A percentile compares a stretch with the other conserved stretches of the same genome.
phyloP scores from a whole-genome alignment of 2,888 invertebrate species.

The Diachrysia chrysitis region DNA sequence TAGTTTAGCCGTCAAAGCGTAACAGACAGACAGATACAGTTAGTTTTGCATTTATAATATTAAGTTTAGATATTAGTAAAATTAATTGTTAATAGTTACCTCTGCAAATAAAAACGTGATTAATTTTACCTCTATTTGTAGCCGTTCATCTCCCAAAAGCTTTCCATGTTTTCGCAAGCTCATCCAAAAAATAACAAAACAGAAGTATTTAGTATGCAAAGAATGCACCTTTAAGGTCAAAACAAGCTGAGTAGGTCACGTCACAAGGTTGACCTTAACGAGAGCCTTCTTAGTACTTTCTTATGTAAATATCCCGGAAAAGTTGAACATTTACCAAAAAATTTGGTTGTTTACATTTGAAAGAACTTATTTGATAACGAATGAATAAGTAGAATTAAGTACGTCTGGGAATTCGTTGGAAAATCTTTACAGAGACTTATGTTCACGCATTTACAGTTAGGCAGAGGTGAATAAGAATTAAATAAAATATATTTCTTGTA shows the following conservation, averaged over 20 bases:
- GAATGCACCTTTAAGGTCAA: neutral
- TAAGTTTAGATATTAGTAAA: too few species aligned
- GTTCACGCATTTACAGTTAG: neutral
- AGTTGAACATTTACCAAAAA: neutral
- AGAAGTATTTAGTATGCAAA: neutral
- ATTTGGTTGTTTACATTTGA: neutral
- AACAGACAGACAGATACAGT: too few species aligned
- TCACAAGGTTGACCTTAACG: neutral
- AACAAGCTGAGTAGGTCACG: neutral
- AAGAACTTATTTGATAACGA: neutral
- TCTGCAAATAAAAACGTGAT: too few species aligned
- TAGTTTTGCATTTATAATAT: too few species aligned
- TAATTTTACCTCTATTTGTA: neutral
- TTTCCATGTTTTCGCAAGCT: neutral
- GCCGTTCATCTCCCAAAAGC: neutral
- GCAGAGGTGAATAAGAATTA: too few species aligned
- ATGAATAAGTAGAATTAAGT: neutral
- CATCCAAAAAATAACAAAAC: neutral
- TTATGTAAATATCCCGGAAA: constrained; percentile 6
- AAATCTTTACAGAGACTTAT: neutral
- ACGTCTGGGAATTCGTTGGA: neutral
- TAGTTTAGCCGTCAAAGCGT: too few species aligned
- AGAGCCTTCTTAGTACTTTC: neutral
- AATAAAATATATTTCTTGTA: too few species aligned
- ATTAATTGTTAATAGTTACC: too few species aligned